These are phyloP conservation scores for Dasysyrphus tricinctus DNA, from an alignment of 2,888 invertebrate genomes.

Conservation along the genomic window DNA sequence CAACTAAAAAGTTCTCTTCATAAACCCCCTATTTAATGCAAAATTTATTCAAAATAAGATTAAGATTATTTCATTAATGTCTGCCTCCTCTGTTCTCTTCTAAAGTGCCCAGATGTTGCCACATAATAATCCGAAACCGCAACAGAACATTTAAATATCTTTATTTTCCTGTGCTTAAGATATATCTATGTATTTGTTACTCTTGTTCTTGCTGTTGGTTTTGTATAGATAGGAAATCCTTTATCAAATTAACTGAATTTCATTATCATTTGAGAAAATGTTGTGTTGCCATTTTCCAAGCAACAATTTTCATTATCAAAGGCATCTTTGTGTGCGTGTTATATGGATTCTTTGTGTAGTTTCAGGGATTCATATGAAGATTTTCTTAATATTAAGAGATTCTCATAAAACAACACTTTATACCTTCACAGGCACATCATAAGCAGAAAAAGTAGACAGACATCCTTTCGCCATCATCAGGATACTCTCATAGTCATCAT, in stretches of 20 bases:
- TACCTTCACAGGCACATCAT: slow-evolving; percentile 55
- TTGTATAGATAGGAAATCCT: slow-evolving; percentile 7
- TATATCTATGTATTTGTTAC: neutral
- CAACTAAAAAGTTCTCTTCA: neutral
- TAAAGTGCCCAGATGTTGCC: slow-evolving; percentile 56
- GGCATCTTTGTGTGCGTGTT: slow-evolving; percentile 26
- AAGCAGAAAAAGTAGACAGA: neutral
- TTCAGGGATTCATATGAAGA: slow-evolving; percentile 8
- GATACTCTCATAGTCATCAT: slow-evolving; percentile 14
- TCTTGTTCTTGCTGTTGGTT: neutral
- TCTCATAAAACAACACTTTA: slow-evolving; percentile 65
- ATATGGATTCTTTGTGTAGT: slow-evolving; percentile 11
- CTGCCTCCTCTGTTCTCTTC: neutral
- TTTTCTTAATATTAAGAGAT: slow-evolving; percentile 64
- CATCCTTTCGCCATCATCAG: slow-evolving; percentile 17
- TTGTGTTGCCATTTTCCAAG: slow-evolving; percentile 38
- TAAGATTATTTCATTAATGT: slow-evolving; percentile 16
- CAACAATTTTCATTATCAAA: slow-evolving; percentile 59
- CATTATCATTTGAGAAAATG: slow-evolving; percentile 60
- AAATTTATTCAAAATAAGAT: slow-evolving; percentile 15
- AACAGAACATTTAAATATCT: slow-evolving; percentile 31
- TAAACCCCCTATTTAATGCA: slow-evolving; percentile 1
- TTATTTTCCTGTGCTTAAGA: neutral
- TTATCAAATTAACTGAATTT: slow-evolving; percentile 69
- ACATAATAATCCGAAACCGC: slow-evolving; percentile 50